Evolutionary conservation across 2,888 invertebrate genomes (phyloP), one percentile per base, ranked within the genome.

Genomic region (Drosophila ustulata): DNA sequence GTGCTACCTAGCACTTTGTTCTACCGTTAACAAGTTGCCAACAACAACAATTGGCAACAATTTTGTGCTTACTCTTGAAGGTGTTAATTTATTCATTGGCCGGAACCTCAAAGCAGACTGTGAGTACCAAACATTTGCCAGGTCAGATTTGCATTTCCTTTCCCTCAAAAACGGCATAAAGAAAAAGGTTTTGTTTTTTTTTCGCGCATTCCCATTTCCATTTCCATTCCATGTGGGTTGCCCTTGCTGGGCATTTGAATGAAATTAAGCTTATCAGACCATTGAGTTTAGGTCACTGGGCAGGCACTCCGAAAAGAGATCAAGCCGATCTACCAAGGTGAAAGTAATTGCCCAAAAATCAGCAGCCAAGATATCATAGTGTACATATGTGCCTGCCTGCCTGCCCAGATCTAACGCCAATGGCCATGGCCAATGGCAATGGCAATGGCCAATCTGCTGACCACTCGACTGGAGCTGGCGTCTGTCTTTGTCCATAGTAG

Each of bases 281-380:
- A 88, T 80, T 88, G 74, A 73, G 89, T 86, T 86, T 82, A 89
- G 88, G 89, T 87, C 89, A 89, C 76, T 84, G 89, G 89, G 75
- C 87, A 84, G 65, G 55, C 71, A 55, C 57, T 53, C 25, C 46
- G 61, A 45, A 52, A 43, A 53, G 49, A 57, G 57, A 34, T 45
- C 61, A 61, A 76, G 67, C 58, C 50, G 63, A 63, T 69, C 66
- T 53, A 43, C 71, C 63, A 28, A 63, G 78, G 88, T 83, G 88
- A 84, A 84, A 84, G 83, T 84, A 84, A 84, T 82, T 82, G 75
- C 59, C 76, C n/a, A 45, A 30, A 8, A 23, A 55, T 7, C 13
- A 41, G 23, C 32, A 23, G n/a, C 7, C 51, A 25, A 34, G 23
- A 7, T 55, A 56, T 30, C 51, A 18, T 25, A 47, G 25, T 26